Conservation (phyloP, 2,113 vertebrate genomes). For the Anhinga anhinga region DNA sequence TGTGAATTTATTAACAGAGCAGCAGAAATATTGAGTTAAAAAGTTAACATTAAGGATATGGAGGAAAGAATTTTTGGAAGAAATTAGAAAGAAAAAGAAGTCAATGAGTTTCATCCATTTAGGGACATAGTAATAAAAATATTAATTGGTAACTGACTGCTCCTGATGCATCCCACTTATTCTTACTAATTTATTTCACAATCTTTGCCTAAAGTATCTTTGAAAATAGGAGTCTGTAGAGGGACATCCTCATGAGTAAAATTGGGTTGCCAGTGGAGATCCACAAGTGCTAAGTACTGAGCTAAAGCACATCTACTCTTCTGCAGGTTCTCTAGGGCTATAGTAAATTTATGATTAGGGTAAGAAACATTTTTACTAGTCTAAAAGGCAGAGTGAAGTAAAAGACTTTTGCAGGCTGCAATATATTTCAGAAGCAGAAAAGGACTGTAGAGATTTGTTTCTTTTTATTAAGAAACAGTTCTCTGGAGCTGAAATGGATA, state of each 20-base stretch:
- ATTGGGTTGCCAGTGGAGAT: accelerated
- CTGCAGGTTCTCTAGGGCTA: neutral
- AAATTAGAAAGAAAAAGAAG: neutral
- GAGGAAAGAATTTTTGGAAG: neutral
- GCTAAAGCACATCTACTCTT: neutral
- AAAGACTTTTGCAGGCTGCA: neutral
- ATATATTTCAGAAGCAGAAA: neutral
- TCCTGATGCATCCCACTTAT: neutral
- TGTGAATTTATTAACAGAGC: neutral
- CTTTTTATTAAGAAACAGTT: neutral
- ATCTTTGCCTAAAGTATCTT: neutral
- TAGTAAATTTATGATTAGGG: neutral
- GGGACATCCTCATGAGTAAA: neutral
- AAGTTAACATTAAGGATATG: neutral
- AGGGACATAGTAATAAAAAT: neutral
- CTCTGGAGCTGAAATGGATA: neutral
- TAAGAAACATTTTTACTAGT: neutral
- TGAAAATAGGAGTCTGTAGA: neutral
- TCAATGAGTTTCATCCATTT: neutral
- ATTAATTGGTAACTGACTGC: neutral
- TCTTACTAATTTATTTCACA: neutral
- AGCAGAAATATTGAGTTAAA: neutral
- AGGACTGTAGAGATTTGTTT: neutral
- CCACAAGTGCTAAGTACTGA: neutral
- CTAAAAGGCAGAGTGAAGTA: neutral